A percentile compares a stretch with the other conserved stretches of the same genome.
These are phyloP conservation scores for Nomada fabriciana DNA, from an alignment of 2,888 invertebrate genomes.

Conservation along the genomic window DNA sequence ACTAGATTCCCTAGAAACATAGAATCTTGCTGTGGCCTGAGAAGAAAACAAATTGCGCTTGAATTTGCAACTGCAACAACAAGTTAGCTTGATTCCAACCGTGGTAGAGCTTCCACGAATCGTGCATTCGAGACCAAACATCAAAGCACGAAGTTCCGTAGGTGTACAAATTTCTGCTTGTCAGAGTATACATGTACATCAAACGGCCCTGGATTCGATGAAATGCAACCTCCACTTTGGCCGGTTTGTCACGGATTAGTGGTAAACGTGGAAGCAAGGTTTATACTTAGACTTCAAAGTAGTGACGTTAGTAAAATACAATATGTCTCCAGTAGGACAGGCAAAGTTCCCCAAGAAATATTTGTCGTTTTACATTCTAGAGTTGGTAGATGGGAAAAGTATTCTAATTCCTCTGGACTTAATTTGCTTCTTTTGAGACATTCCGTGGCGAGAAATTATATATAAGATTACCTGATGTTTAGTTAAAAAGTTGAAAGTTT, in stretches of 20 bases:
- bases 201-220: constrained; percentile 34
- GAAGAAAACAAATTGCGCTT: neutral
- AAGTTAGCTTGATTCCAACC: neutral
- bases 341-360: neutral
- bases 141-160: constrained; percentile 27
- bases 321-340: neutral
- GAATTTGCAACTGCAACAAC: neutral
- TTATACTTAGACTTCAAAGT: constrained; percentile 27
- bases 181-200: neutral
- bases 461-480: too few species aligned
- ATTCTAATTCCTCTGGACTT: too few species aligned
- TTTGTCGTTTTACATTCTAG: too few species aligned
- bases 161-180: constrained; percentile 1
- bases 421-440: too few species aligned
- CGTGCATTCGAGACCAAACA: constrained; percentile 1
- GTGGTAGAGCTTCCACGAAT: constrained; percentile 6
- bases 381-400: too few species aligned
- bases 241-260: constrained; percentile 24
- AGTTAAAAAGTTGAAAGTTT: too few species aligned
- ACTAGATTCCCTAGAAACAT: too few species aligned
- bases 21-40: too few species aligned
- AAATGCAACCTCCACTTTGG: constrained; percentile 24
- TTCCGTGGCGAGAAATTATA: too few species aligned
- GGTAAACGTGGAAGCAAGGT: neutral
- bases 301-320: neutral